Base-by-base conservation (phyloP, 1,140 invertebrate species). In the Euglossa dilemma region DNA sequence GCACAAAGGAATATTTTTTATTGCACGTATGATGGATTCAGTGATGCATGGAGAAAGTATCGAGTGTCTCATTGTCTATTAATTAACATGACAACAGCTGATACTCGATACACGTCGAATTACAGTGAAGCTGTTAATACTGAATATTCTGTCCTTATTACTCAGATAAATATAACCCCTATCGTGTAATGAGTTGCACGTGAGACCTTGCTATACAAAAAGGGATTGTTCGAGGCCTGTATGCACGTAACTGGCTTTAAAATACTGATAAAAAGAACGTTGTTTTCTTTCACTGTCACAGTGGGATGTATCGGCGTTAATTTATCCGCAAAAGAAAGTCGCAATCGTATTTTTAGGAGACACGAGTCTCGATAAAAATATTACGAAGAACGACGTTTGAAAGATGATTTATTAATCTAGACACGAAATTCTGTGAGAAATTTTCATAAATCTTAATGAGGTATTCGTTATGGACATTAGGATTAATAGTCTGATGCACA, bases 131-230 rank as follows among this genome's bases (percentile, higher is more conserved):
- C 57, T 70, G 52, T 28, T 8, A 25, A 54, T 64, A 36, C 36
- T 36, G 36, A 36, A 36, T 75, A 84, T 84, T 56, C 28, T n/a
- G 23, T 28, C 25, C 20, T 16, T 70, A 85, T 85, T 69, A 83
- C 75, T 36, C 36, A 23, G 45, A 75, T 75, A 81, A 74, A 84
- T 83, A 57, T 76, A 85, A 74, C 25, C 66, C 7, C 36, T 69
- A 36, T 64, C 20, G 50, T 25, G 25, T 83, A 77, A 75, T 50
- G 20, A 28, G 5, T 7, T 4, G 23, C 45, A 43, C 28, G 43
- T 12, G 57, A 83, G 47, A 76, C 45, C 59, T 75, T 61, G 57
- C 59, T n/a, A 36, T 71, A 66, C 25, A 66, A 25, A 76, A 9
- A 52, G 50, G 43, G 45, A 71, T 66, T 83, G 61, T 57, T 47